Evolutionary conservation across 1,140 invertebrate genomes (phyloP), one percentile per base, ranked within the genome.

Genomic region (Eubasilissa regina): DNA sequence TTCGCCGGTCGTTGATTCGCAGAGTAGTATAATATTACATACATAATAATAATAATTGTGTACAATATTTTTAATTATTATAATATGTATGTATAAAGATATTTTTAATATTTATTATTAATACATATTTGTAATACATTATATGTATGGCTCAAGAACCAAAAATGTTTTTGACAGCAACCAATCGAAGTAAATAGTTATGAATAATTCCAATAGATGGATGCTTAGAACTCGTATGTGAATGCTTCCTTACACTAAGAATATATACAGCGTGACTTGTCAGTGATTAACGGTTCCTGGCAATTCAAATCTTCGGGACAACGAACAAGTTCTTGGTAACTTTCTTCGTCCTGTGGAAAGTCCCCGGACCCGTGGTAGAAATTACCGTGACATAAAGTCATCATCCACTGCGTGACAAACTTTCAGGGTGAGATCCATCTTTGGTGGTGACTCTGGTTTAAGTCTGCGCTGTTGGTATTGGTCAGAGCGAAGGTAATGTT

Each of bases 321-420:
- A 80, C 81, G 43, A 43, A 72, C 81, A 66, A 66, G 77, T 76
- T 70, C 60, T 72, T 72, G 47, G 64, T 25, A 68, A 45, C 35
- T 45, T 51, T 17, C 47, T n/a, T 48, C 64, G 75, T 83, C 77
- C 81, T 83, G 81, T 78, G 81, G 81, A 83, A 83, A 80, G 81
- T 83, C 81, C 79, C 81, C 81, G 81, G 81, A 83, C 81, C 81
- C 79, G 79, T 79, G 81, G 77, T 53, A 83, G 81, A 83, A 83
- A 83, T 47, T 83, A 66, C 55, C 81, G 79, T 77, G 81, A 78
- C 72, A 17, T 80, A 55, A 77, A 13, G 76, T 78, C 81, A 66
- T 80, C 45, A 77, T 72, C 66, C 64, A 12, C 60, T n/a, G 58
- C 56, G 58, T 19, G 72, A 73, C 53, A 60, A 25, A 66, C 48